Evolutionary conservation across 35 echinoderm and acorn worm genomes (phyloP).

Genomic region (Heliocidaris tuberculata): DNA sequence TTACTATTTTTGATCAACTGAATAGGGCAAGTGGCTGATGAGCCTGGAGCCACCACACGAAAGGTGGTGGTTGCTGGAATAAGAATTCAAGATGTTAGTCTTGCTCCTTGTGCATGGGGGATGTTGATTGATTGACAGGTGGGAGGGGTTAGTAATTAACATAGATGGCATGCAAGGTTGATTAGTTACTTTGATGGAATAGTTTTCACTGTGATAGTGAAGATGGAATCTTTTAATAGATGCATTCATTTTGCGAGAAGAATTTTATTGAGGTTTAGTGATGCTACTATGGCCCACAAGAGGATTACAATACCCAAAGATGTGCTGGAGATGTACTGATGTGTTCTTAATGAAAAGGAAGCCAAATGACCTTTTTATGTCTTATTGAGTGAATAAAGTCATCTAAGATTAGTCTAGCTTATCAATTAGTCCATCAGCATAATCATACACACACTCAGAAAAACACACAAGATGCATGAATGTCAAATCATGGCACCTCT

Average conservation of each 20-base stretch:
- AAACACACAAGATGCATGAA: background rate
- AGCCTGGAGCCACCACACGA: conserved; percentile 36
- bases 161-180: background rate
- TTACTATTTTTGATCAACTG: conserved; percentile 46
- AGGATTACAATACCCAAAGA: no score
- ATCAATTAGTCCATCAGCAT: background rate
- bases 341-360: no score
- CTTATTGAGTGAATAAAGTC: no score
- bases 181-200: no score
- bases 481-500: background rate
- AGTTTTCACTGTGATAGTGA: no score
- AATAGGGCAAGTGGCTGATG: conserved; percentile 28
- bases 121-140: background rate
- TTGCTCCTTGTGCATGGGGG: background rate
- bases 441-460: background rate
- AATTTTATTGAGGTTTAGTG: no score
- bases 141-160: background rate
- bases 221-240: no score
- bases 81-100: conserved; percentile 31
- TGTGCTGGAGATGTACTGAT: no score
- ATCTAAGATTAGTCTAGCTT: no score
- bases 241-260: no score
- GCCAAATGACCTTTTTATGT: no score
- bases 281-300: no score
- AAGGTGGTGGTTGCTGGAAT: conserved; percentile 15